phyloP scores from a whole-genome alignment of 2,113 vertebrate genomes.

The Pandion haliaetus region DNA sequence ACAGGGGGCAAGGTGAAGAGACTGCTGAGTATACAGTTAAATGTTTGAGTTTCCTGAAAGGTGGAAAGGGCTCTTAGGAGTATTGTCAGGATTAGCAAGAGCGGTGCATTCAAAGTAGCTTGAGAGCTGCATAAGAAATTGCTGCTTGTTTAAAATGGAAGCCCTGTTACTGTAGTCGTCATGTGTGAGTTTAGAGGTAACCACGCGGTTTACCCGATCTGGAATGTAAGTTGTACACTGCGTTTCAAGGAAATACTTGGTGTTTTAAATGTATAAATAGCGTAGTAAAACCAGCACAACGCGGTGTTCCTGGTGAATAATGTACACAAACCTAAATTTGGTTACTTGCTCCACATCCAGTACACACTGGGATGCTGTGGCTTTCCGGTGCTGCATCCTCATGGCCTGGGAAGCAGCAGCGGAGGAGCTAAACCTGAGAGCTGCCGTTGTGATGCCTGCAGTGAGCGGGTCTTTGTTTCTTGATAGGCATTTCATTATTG shows the following conservation, averaged over 20 bases:
- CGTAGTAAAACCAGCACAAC: rapidly evolving
- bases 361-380: neutral
- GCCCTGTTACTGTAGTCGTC: neutral
- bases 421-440: neutral
- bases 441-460: neutral
- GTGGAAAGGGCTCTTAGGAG: neutral
- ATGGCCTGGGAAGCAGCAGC: neutral
- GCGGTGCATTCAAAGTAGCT: neutral
- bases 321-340: neutral
- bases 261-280: neutral
- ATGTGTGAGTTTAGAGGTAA: neutral
- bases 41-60: neutral
- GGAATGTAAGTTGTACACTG: neutral
- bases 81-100: neutral
- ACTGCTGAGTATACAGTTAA: rapidly evolving
- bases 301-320: neutral
- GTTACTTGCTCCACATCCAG: neutral
- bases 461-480: neutral
- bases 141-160: neutral
- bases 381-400: neutral
- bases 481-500: neutral
- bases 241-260: no score
- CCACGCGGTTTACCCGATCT: rapidly evolving
- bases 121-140: neutral
- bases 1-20: neutral